phyloP scores from a whole-genome alignment of 53 echinoderm and acorn worm species.

The Patiria pectinifera region DNA sequence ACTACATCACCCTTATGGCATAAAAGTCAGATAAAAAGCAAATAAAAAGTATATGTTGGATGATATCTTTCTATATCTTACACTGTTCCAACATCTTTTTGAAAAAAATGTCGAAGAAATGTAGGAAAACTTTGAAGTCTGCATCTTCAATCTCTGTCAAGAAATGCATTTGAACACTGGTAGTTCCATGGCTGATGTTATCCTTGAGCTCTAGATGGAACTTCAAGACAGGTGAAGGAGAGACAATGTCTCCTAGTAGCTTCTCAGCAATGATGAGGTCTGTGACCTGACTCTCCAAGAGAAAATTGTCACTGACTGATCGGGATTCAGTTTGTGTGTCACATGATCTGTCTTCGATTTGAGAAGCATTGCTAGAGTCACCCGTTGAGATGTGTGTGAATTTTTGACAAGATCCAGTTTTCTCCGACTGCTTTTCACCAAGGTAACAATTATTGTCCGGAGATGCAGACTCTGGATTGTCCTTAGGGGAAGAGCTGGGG shows the following conservation, averaged over 20 bases:
- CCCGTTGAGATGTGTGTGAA: neutral
- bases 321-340: neutral
- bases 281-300: conserved; percentile 68
- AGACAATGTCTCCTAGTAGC: neutral
- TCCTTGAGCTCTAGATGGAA: conserved; percentile 15
- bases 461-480: neutral
- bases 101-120: conserved; percentile 77
- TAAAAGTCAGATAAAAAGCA: too few relatives aligned
- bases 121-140: conserved; percentile 73
- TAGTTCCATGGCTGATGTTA: conserved; percentile 11
- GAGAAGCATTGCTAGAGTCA: conserved; percentile 11
- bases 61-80: conserved; percentile 24
- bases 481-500: neutral
- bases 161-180: conserved; percentile 43
- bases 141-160: conserved; percentile 53
- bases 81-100: conserved; percentile 62
- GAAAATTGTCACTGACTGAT: conserved; percentile 8
- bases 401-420: conserved; percentile 1
- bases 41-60: too few relatives aligned
- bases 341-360: conserved; percentile 15
- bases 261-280: conserved; percentile 52
- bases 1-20: too few relatives aligned
- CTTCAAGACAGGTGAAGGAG: conserved; percentile 27
- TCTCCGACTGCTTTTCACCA: neutral
- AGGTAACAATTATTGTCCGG: neutral